phyloP scores from a whole-genome alignment of 2,797 vertebrate species.

The Danio aesculapii region DNA sequence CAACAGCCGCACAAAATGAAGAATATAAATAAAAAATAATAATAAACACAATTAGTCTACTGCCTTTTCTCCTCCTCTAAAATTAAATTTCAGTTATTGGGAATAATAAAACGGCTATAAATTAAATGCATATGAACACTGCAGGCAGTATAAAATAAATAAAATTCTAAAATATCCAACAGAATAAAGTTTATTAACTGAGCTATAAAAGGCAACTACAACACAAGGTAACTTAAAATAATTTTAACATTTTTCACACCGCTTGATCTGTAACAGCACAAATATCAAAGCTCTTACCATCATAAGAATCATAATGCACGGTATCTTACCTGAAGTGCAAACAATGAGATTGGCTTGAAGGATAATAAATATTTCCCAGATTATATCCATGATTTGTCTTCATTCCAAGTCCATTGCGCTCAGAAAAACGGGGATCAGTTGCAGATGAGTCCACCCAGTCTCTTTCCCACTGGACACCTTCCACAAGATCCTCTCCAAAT shows the following conservation, averaged over 20 bases:
- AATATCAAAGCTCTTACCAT: not conserved
- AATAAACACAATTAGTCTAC: too few species aligned
- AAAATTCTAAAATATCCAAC: too few species aligned
- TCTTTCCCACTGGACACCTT: slow-evolving; percentile 85
- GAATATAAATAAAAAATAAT: not conserved
- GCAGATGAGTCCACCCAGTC: slow-evolving; percentile 82
- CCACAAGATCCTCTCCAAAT: slow-evolving; percentile 86
- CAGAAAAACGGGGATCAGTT: slow-evolving; percentile 83
- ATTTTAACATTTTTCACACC: not conserved
- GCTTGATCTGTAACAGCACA: not conserved
- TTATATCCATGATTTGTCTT: slow-evolving; percentile 97
- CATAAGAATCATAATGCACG: too few species aligned
- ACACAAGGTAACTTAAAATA: not conserved
- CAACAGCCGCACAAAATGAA: not conserved
- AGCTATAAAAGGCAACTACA: too few species aligned
- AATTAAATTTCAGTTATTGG: not conserved
- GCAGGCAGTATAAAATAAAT: not conserved
- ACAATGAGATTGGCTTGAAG: slow-evolving; percentile 96
- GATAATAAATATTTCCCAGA: slow-evolving; percentile 97
- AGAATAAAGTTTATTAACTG: too few species aligned
- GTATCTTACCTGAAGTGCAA: slow-evolving; percentile 93
- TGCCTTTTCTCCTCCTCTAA: too few species aligned
- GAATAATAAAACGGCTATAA: not conserved
- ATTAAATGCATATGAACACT: too few species aligned
- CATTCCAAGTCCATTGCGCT: slow-evolving; percentile 96